Evolutionary conservation across 1,140 invertebrate genomes (phyloP).

Genomic region (Dolichoris vasculosae): DNA sequence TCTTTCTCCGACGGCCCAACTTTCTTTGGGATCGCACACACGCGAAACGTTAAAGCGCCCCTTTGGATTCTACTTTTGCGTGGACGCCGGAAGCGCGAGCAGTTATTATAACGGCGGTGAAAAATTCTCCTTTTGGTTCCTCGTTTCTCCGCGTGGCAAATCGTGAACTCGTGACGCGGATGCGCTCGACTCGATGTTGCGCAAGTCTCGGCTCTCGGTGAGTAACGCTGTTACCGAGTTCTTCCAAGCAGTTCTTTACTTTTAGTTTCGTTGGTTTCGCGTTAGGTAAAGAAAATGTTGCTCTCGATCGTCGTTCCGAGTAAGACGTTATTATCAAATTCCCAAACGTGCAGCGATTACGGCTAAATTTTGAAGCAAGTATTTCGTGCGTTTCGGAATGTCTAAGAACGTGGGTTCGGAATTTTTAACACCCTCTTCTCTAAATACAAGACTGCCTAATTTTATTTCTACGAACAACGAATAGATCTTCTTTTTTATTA

Average conservation of each 20-base stretch:
- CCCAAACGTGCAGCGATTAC: too few relatives aligned
- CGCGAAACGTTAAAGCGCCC: not conserved
- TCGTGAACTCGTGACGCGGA: constrained; percentile 19
- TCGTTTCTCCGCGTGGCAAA: constrained; percentile 1
- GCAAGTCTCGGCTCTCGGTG: not conserved
- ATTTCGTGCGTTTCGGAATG: too few relatives aligned
- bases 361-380: too few relatives aligned
- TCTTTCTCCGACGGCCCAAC: too few relatives aligned
- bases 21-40: not conserved
- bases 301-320: too few relatives aligned
- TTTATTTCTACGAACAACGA: not conserved
- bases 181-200: not conserved
- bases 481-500: not conserved
- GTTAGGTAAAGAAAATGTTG: not conserved
- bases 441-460: not conserved
- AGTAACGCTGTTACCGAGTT: not conserved
- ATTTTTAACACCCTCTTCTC: not conserved
- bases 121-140: not conserved
- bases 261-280: not conserved
- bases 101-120: not conserved
- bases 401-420: not conserved
- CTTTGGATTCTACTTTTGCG: not conserved
- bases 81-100: too few relatives aligned
- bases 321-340: too few relatives aligned
- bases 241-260: not conserved